phyloP scores from a whole-genome alignment of 2,797 vertebrate species.

The Tamandua tetradactyla region DNA sequence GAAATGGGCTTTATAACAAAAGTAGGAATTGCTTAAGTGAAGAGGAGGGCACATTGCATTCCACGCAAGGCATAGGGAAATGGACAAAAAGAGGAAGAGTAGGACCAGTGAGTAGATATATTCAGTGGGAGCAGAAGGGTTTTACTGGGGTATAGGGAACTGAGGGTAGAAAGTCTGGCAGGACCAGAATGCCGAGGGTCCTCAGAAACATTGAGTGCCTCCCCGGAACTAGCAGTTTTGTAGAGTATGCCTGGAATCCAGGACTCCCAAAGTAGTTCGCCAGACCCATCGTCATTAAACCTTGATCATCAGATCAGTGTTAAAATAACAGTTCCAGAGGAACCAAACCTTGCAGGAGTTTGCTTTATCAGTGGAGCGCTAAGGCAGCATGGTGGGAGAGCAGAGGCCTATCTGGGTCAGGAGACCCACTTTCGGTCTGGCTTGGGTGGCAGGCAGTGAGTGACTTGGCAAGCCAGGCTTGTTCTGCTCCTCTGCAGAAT shows the following conservation, averaged over 20 bases:
- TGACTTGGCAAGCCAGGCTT: neutral
- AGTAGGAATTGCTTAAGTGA: neutral
- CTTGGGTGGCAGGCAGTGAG: neutral
- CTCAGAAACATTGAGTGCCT: neutral
- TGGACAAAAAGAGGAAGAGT: neutral
- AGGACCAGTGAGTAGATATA: neutral
- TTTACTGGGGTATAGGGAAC: neutral
- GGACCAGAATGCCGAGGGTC: neutral
- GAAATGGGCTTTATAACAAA: neutral
- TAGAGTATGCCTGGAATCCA: neutral
- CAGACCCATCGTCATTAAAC: neutral
- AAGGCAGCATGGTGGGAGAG: neutral
- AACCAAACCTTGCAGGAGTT: neutral
- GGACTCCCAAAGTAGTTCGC: neutral
- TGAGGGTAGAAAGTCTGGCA: neutral
- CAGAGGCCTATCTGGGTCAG: neutral
- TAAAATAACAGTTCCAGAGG: neutral
- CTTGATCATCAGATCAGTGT: neutral
- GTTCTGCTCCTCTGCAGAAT: neutral
- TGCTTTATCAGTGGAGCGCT: neutral
- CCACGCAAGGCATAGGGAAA: neutral
- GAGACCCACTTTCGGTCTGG: neutral
- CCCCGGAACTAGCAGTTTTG: neutral
- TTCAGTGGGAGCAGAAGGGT: neutral
- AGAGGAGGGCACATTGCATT: neutral